These are phyloP conservation scores for Hypolimnas misippus DNA, from an alignment of 2,888 invertebrate species.

Conservation along the genomic window DNA sequence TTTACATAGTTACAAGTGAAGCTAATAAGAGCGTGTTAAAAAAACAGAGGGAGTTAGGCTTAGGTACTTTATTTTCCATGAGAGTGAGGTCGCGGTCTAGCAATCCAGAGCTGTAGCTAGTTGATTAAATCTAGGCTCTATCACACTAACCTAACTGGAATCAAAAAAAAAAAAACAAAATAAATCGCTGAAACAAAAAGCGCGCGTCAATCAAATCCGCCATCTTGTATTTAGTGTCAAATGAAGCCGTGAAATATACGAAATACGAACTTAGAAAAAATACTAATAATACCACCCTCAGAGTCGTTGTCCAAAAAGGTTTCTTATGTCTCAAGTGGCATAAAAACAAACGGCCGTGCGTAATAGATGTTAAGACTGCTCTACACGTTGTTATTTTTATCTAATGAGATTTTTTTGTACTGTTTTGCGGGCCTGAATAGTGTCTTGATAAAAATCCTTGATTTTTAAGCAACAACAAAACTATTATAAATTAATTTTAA, in stretches of 20 bases:
- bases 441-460: no score
- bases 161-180: neutral
- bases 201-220: neutral
- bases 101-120: no score
- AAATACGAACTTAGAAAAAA: conserved; percentile 22
- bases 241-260: conserved; percentile 21
- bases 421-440: no score
- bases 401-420: neutral
- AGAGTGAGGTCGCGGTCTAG: no score
- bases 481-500: no score
- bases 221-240: conserved; percentile 11
- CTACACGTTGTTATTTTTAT: conserved; percentile 11
- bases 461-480: no score
- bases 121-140: no score
- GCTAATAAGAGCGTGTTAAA: no score
- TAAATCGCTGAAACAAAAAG: neutral
- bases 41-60: no score
- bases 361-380: conserved; percentile 21
- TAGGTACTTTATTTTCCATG: no score
- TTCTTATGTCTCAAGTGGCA: conserved; percentile 45
- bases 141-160: no score
- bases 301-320: conserved; percentile 41
- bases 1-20: no score
- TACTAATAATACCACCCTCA: conserved; percentile 34
- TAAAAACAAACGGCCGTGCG: conserved; percentile 43